These are phyloP conservation scores for Nannoperca obscura DNA, from an alignment of 2,797 vertebrate species.

Conservation along the genomic window DNA sequence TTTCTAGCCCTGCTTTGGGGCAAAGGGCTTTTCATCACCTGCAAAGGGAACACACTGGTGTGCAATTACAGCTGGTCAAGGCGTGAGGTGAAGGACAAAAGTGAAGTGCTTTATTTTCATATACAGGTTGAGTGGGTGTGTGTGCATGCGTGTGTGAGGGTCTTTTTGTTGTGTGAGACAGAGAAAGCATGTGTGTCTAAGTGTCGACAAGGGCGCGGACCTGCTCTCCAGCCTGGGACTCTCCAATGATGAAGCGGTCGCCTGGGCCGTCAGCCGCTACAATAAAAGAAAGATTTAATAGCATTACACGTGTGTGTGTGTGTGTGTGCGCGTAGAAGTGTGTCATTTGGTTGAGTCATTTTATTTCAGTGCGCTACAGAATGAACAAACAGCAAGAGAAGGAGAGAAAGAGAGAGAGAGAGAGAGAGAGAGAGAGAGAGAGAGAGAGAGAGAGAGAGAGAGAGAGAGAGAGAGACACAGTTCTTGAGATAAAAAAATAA, in stretches of 20 bases:
- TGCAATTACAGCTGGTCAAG: conserved; percentile 51
- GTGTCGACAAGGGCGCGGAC: conserved; percentile 72
- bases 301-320: conserved; percentile 34
- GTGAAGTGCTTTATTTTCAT: conserved; percentile 46
- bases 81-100: conserved; percentile 41
- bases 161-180: conserved; percentile 3
- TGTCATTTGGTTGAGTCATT: conserved; percentile 59
- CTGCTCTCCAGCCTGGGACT: conserved; percentile 99
- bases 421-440: no score
- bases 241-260: conserved; percentile 99
- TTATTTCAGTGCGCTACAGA: conserved; percentile 41
- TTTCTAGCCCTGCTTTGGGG: conserved; percentile 42
- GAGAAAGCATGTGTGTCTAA: conserved; percentile 23
- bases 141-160: neutral
- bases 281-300: conserved; percentile 63
- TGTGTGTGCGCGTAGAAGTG: conserved; percentile 36
- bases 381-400: conserved; percentile 36
- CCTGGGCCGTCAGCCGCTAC: conserved; percentile 98
- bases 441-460: no score
- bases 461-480: no score
- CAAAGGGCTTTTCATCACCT: conserved; percentile 53
- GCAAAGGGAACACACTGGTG: conserved; percentile 44
- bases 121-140: conserved; percentile 33
- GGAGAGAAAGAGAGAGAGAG: neutral
- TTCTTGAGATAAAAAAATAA: no score